phyloP scores from a whole-genome alignment of 2,113 vertebrate species.

The Regulus satrapa region DNA sequence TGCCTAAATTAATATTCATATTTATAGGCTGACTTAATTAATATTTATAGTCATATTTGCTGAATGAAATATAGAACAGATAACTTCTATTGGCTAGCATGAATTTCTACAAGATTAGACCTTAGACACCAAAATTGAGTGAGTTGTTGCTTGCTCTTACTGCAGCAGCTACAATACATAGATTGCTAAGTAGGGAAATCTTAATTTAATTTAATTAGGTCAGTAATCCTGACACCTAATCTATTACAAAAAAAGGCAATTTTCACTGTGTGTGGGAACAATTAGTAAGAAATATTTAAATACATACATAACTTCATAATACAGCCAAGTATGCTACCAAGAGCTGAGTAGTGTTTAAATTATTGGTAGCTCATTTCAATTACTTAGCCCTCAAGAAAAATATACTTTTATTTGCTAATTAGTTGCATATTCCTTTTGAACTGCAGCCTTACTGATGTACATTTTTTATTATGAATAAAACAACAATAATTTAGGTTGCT shows the following conservation, averaged over 20 bases:
- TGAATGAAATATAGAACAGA: not conserved
- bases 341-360: not conserved
- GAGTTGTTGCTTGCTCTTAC: not conserved
- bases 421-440: not conserved
- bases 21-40: not conserved
- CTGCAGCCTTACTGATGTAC: not conserved
- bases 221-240: not conserved
- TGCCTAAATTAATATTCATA: not conserved
- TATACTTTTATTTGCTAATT: not conserved
- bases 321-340: not conserved
- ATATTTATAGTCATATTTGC: too few species aligned
- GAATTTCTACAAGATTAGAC: not conserved
- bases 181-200: not conserved
- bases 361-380: not conserved
- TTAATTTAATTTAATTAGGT: not conserved
- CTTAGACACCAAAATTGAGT: not conserved
- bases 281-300: conserved; percentile 1
- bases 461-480: not conserved
- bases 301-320: not conserved
- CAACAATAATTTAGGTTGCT: not conserved
- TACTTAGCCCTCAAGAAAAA: not conserved
- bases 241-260: not conserved
- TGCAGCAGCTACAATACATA: not conserved
- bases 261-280: not conserved
- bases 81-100: not conserved